Percentiles rank a stretch among this genome's conserved stretches.
These are phyloP conservation scores for Carposina sasakii DNA, from an alignment of 1,140 invertebrate genomes.

Conservation along the genomic window DNA sequence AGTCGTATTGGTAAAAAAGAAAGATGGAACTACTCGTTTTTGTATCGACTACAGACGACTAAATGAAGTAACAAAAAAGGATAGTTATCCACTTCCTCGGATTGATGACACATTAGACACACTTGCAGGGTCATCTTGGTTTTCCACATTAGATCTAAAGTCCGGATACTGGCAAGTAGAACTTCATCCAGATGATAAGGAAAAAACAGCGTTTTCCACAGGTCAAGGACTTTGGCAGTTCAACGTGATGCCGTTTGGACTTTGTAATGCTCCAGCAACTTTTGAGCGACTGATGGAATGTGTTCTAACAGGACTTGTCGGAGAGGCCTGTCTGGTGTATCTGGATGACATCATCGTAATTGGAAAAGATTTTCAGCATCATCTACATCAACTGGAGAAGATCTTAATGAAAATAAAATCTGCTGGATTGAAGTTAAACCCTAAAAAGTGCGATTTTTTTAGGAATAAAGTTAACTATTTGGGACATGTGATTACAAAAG, in stretches of 20 bases:
- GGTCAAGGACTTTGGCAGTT: constrained; percentile 38
- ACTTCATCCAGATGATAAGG: constrained; percentile 24
- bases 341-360: constrained; percentile 49
- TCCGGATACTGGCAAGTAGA: constrained; percentile 49
- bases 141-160: constrained; percentile 41
- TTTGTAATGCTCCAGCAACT: constrained; percentile 26
- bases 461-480: constrained; percentile 31
- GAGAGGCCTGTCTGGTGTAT: constrained; percentile 27
- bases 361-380: constrained; percentile 30
- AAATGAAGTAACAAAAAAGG: constrained; percentile 35
- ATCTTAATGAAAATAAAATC: constrained; percentile 29
- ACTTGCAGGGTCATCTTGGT: constrained; percentile 31
- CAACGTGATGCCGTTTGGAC: constrained; percentile 24
- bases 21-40: constrained; percentile 18
- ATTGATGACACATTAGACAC: constrained; percentile 35
- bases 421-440: constrained; percentile 34
- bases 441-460: constrained; percentile 29
- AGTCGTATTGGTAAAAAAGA: constrained; percentile 20
- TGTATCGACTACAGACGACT: constrained; percentile 33
- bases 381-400: constrained; percentile 25
- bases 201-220: constrained; percentile 38
- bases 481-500: constrained; percentile 37
- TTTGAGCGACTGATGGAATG: constrained; percentile 34
- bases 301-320: constrained; percentile 24
- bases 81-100: constrained; percentile 31